A percentile compares a stretch with the other conserved stretches of the same genome.
These are phyloP conservation scores for Dynastes grantii DNA, from an alignment of 2,888 invertebrate species.

Conservation along the genomic window DNA sequence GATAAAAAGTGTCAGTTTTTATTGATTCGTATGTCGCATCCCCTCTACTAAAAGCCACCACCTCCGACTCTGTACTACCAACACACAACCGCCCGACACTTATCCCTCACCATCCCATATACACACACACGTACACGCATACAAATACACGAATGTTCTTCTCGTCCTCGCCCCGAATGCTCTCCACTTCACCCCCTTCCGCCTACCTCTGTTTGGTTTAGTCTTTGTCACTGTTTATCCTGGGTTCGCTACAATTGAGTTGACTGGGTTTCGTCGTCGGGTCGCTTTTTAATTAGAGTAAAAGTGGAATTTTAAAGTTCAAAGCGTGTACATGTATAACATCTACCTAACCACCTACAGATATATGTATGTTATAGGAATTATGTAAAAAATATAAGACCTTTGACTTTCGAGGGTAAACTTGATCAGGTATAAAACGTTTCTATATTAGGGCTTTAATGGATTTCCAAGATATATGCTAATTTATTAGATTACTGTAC, in stretches of 20 bases:
- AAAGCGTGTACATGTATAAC: conserved; percentile 13
- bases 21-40: conserved; percentile 67
- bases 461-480: neutral
- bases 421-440: conserved; percentile 17
- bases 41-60: conserved; percentile 57
- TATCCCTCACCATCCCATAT: conserved; percentile 53
- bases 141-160: conserved; percentile 36
- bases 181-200: conserved; percentile 48
- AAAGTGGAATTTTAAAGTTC: conserved; percentile 34
- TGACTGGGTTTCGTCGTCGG: conserved; percentile 15
- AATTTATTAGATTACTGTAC: no score
- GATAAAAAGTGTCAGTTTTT: conserved; percentile 67
- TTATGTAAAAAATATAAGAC: conserved; percentile 26
- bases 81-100: conserved; percentile 50
- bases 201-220: conserved; percentile 54
- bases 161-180: neutral
- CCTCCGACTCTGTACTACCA: conserved; percentile 42
- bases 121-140: neutral
- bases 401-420: conserved; percentile 18
- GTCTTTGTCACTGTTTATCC: conserved; percentile 66
- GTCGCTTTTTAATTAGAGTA: conserved; percentile 41
- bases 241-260: conserved; percentile 65
- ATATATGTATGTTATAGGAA: neutral
- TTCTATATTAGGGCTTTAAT: neutral
- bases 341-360: no score